phyloP scores from a whole-genome alignment of 2,888 invertebrate species.

The Chalcosyrphus nemorum region DNA sequence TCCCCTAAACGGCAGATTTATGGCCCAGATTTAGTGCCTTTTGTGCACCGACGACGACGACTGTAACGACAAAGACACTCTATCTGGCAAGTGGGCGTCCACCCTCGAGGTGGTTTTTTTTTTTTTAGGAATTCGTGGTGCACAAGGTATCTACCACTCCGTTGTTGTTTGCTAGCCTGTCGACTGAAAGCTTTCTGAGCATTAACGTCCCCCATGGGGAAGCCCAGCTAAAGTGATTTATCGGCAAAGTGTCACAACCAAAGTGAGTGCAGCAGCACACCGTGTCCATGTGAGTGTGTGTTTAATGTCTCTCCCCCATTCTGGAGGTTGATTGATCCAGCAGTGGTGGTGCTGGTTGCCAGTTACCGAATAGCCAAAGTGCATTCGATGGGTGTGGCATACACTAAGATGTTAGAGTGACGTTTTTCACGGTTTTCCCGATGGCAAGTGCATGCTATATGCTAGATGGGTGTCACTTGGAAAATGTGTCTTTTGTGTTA shows the following conservation, averaged over 20 bases:
- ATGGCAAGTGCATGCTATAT: constrained; percentile 55
- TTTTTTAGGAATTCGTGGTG: constrained; percentile 35
- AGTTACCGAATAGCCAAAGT: constrained; percentile 45
- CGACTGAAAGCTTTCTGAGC: constrained; percentile 60
- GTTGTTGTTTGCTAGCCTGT: neutral
- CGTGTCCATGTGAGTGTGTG: neutral
- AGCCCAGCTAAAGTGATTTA: constrained; percentile 67
- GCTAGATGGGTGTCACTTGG: constrained; percentile 20
- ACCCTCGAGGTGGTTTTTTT: constrained; percentile 58
- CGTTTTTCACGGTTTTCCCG: constrained; percentile 24
- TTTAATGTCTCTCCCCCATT: neutral
- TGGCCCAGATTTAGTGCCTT: constrained; percentile 52
- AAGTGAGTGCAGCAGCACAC: constrained; percentile 20
- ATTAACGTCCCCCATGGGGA: constrained; percentile 66
- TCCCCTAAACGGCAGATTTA: constrained; percentile 46
- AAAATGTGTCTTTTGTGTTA: constrained; percentile 52
- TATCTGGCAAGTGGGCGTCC: constrained; percentile 60
- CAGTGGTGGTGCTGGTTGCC: neutral
- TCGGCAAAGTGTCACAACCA: constrained; percentile 62
- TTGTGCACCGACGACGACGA: constrained; percentile 32
- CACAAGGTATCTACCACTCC: neutral
- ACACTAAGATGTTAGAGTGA: constrained; percentile 20
- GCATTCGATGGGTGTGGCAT: constrained; percentile 60
- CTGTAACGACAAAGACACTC: constrained; percentile 46
- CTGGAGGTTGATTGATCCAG: constrained; percentile 58